These are phyloP conservation scores for Ectemnius cavifrons DNA, from an alignment of 2,888 invertebrate genomes.

Conservation along the genomic window DNA sequence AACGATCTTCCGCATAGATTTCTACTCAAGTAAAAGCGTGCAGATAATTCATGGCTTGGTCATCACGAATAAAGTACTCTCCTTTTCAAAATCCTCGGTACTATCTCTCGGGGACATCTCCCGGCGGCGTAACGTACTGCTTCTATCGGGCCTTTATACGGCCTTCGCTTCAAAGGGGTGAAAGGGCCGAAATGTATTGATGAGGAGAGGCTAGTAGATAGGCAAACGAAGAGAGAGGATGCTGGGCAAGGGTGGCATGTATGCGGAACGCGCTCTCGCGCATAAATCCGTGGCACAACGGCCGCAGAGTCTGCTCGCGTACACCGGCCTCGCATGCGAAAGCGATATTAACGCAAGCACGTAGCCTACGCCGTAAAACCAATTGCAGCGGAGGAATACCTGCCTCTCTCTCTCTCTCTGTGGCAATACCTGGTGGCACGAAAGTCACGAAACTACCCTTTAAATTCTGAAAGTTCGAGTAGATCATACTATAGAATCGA, in stretches of 20 bases:
- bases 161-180: background rate
- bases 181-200: slow-evolving; percentile 12
- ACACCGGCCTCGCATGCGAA: slow-evolving; percentile 34
- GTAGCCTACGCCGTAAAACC: slow-evolving; percentile 22
- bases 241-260: slow-evolving; percentile 1
- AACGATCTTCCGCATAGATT: too few relatives aligned
- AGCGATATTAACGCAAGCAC: slow-evolving; percentile 44
- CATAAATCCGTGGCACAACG: slow-evolving; percentile 43
- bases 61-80: too few relatives aligned
- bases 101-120: too few relatives aligned
- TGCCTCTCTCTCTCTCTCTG: background rate
- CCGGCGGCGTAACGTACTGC: background rate
- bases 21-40: too few relatives aligned
- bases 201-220: slow-evolving; percentile 14
- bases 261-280: slow-evolving; percentile 24
- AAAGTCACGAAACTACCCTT: too few relatives aligned
- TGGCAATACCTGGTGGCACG: too few relatives aligned
- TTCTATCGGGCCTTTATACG: background rate
- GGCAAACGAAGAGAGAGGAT: slow-evolving; percentile 20
- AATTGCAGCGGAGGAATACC: background rate
- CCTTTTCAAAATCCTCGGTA: too few relatives aligned
- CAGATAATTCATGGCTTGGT: too few relatives aligned
- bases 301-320: slow-evolving; percentile 36
- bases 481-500: too few relatives aligned
- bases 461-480: too few relatives aligned